Base-by-base conservation (phyloP, 2,113 vertebrate genomes). In the Scopus umbretta region DNA sequence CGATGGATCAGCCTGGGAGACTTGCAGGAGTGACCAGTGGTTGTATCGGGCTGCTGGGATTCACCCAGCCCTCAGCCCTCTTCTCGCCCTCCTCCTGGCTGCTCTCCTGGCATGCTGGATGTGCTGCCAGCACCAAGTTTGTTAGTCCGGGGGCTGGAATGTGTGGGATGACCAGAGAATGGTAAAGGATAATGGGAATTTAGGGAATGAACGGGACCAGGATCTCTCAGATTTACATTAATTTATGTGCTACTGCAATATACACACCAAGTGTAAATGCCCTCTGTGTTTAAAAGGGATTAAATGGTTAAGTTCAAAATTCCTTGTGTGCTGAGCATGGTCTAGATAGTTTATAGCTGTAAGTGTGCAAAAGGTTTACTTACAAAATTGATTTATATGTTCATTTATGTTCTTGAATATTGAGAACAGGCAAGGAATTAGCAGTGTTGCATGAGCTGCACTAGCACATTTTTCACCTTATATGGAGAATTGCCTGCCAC, bases 391-490 rank as follows among this genome's bases (percentile, higher is more conserved):
- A 66, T 94, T 92, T 82, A 70, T 85, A 38, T 43, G 62, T 75
- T 80, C 55, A 80, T 90, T 86, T 94, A 85, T 83, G 58, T 42
- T 80, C 79, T 88, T 78, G 70, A 90, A 84, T 94, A 93, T 94
- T 66, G 91, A 92, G 52, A 65, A 63, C 73, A 76, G 92, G 52
- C 83, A 88, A 53, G 68, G 76, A 95, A 97, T 89, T 94, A 96
- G 30, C 89, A 96, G 56, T 65, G 86, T 92, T 65, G 72, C 88
- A 61, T 92, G 93, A 93, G 85, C 72, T 96, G 92, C 90, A 79
- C 96, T 88, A 95, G 97, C 80, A 94, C 95, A 97, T 98, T 98
- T 98, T 98, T 98, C 96, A 97, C 98, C 98, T 98, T 98, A 98
- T 98, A 99, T 98, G 98, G 98, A 97, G 92, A 94, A 82, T 92